phyloP scores from a whole-genome alignment of 2,113 vertebrate genomes.

The Rhipidura dahli region DNA sequence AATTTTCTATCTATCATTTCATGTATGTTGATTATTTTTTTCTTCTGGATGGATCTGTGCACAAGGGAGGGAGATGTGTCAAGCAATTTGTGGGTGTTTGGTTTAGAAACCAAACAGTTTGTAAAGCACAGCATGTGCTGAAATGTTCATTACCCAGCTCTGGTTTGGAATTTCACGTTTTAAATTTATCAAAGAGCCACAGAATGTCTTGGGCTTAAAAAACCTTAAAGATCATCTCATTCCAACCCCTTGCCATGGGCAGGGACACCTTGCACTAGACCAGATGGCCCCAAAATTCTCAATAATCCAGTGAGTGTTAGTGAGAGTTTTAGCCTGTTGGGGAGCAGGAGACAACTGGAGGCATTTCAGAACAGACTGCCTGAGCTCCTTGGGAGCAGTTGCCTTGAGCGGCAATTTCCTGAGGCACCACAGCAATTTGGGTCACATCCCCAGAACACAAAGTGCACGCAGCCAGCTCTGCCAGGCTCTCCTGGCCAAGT shows the following conservation, averaged over 20 bases:
- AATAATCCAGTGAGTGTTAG: background rate
- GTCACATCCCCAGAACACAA: background rate
- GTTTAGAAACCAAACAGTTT: background rate
- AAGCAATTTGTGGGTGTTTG: background rate
- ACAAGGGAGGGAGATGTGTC: background rate
- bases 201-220: background rate
- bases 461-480: background rate
- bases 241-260: background rate
- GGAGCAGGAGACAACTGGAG: background rate
- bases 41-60: background rate
- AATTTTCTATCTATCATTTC: background rate
- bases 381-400: background rate
- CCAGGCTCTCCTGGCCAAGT: background rate
- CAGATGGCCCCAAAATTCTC: background rate
- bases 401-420: background rate
- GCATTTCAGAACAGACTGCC: background rate
- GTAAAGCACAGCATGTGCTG: background rate
- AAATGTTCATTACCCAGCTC: background rate
- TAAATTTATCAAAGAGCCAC: background rate
- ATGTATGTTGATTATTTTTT: background rate
- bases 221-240: background rate
- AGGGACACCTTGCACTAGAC: background rate
- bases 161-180: background rate
- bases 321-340: accelerated
- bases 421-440: background rate